phyloP scores from a whole-genome alignment of 2,113 vertebrate genomes.

The Sinocyclocheilus anophthalmus region DNA sequence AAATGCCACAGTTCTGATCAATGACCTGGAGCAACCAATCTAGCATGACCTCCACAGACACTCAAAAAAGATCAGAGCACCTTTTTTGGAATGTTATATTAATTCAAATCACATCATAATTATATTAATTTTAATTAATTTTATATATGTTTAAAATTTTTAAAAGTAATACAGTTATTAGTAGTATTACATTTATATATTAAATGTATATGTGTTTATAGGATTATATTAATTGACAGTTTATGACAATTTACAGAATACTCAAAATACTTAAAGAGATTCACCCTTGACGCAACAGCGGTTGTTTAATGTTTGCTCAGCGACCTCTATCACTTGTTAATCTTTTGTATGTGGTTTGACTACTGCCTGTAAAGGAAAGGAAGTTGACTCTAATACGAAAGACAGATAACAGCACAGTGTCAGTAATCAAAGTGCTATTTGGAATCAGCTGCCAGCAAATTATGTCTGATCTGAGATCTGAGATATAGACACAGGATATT shows the following conservation, averaged over 20 bases:
- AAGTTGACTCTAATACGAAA: neutral
- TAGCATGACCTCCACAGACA: neutral
- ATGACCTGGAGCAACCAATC: neutral
- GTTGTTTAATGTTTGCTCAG: conserved; percentile 12
- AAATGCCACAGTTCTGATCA: neutral
- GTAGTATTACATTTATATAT: neutral
- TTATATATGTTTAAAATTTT: neutral
- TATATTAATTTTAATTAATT: neutral
- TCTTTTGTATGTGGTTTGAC: conserved; percentile 15
- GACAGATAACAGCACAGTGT: neutral
- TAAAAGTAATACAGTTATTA: neutral
- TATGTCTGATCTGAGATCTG: neutral
- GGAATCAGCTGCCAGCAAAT: neutral
- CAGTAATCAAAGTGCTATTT: neutral
- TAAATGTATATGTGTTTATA: too few relatives aligned
- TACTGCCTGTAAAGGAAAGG: conserved; percentile 3
- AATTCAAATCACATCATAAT: neutral
- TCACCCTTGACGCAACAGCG: neutral
- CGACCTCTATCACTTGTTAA: neutral
- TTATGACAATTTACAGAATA: neutral
- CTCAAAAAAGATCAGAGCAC: neutral
- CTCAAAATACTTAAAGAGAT: neutral
- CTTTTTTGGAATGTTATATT: neutral
- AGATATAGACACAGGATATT: neutral
- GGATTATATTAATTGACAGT: neutral